A percentile compares a stretch with the other conserved stretches of the same genome.
Evolutionary conservation across 2,797 vertebrate species (phyloP).

Genomic region (Gallirallus australis): DNA sequence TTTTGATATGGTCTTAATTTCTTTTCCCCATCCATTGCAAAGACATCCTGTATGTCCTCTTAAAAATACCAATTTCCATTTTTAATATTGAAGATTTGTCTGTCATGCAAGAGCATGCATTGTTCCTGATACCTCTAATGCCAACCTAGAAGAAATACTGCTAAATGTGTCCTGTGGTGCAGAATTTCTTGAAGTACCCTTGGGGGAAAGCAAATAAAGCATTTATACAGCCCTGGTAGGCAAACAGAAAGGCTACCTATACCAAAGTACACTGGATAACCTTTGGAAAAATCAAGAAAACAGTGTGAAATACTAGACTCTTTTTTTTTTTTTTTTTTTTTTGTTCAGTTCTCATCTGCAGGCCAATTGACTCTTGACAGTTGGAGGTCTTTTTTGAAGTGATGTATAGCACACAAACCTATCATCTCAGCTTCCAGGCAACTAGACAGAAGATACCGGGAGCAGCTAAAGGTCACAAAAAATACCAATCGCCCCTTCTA

Average conservation of each 20-base stretch:
- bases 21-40: neutral
- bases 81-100: neutral
- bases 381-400: constrained; percentile 3
- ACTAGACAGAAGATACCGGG: neutral
- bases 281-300: constrained; percentile 2
- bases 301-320: neutral
- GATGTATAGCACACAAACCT: neutral
- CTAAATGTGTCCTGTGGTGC: neutral
- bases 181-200: neutral
- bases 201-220: neutral
- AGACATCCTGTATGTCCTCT: neutral
- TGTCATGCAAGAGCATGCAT: neutral
- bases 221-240: neutral
- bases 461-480: neutral
- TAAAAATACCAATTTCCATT: neutral
- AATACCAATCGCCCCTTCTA: neutral
- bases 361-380: neutral
- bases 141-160: neutral
- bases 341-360: neutral
- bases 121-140: neutral
- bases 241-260: neutral
- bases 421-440: neutral
- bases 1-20: neutral
- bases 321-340: neutral
- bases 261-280: neutral